Evolutionary conservation across 2,113 vertebrate species (phyloP).

Genomic region (Ranitomeya variabilis): DNA sequence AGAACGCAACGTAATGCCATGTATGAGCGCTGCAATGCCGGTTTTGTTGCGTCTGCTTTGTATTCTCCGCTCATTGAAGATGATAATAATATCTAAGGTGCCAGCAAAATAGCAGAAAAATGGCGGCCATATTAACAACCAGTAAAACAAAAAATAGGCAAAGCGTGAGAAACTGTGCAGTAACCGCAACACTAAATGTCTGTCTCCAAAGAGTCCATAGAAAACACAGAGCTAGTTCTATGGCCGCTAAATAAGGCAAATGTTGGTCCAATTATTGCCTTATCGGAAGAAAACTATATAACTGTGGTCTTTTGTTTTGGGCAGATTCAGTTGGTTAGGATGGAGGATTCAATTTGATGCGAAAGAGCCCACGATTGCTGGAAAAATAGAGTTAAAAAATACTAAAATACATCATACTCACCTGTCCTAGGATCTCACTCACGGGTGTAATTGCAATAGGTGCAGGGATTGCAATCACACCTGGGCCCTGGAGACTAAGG

Average conservation of each 20-base stretch:
- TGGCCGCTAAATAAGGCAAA: background rate
- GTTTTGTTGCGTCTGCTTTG: background rate
- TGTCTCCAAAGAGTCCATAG: background rate
- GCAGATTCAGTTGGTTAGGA: too few relatives aligned
- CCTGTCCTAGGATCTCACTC: too few relatives aligned
- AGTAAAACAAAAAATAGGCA: background rate
- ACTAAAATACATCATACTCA: too few relatives aligned
- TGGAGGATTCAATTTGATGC: too few relatives aligned
- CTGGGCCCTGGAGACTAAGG: too few relatives aligned
- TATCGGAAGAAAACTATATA: too few relatives aligned
- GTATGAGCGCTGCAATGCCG: background rate
- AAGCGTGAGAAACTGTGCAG: background rate
- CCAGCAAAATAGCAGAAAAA: background rate
- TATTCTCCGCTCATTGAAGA: background rate
- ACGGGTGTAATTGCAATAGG: too few relatives aligned
- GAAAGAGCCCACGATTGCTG: too few relatives aligned
- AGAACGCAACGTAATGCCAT: conserved; percentile 1
- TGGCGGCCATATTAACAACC: background rate
- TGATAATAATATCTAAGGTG: background rate
- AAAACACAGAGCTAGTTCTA: background rate
- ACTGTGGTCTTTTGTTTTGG: too few relatives aligned
- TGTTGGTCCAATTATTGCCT: background rate
- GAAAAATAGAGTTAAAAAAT: too few relatives aligned
- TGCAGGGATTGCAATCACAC: too few relatives aligned
- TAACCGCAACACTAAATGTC: background rate